Evolutionary conservation across 2,888 invertebrate genomes (phyloP), one percentile per base, ranked within the genome.

Genomic region (Tetranychus piercei): DNA sequence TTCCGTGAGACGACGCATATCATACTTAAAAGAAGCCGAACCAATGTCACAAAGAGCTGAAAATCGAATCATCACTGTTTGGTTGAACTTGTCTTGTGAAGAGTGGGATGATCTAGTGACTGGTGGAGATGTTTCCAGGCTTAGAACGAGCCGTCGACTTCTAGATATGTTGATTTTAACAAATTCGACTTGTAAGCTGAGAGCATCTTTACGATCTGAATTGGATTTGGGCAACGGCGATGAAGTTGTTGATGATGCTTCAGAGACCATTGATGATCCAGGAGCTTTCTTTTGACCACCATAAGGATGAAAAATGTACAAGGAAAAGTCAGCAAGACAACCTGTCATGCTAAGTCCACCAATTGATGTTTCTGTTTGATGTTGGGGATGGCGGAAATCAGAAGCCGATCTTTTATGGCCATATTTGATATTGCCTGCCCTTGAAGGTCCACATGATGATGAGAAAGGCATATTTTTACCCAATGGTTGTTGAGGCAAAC

Each of bases 291-390:
- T 93, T 6, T 88, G 88, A 73, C 90, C 90, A 8, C 95, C 95
- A 82, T 96, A 99, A 0, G 97, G 97, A 84, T 97, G 97, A 85
- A 96, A 99, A 80, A 99, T 93, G 83, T 94, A 95, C 4, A 99
- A 90, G 1, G 94, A 94, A 84, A 99, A 99, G 83, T 96, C 95
- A 0, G 94, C 92, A 76, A 99, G 86, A 80, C 94, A 94, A 0
- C 94, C 95, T 0, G 96, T 97, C 7, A 99, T 92, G 82, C 95
- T 93, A 1, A 93, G 85, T 0, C 93, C 92, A 45, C 92, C 92
- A 80, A 88, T 88, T 0, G 78, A 78, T 6, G 79, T 69, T n/a
- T 73, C 73, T 15, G 73, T 44, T 69, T 44, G 34, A 64, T 55
- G 65, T 66, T 69, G 73, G 6, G 20, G 69, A 7, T 73, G 44